Evolutionary conservation across 2,113 vertebrate species (phyloP).

Genomic region (Oryzias javanicus): DNA sequence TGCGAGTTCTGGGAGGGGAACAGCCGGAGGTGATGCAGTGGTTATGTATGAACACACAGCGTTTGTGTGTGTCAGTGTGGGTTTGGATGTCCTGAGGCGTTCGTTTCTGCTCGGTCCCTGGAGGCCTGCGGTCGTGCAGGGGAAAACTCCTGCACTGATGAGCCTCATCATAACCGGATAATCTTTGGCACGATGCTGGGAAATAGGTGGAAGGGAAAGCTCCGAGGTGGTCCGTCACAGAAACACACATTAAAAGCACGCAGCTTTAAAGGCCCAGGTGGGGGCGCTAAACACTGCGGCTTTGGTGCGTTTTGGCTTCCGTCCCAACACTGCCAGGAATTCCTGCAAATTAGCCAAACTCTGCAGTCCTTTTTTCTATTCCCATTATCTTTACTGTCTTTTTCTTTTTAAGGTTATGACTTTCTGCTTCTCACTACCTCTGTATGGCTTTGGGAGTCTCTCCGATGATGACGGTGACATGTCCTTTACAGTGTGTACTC

Average conservation of each 20-base stretch:
- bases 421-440: constrained; percentile 71
- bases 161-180: constrained; percentile 62
- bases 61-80: constrained; percentile 25
- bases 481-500: constrained; percentile 64
- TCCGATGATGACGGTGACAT: constrained; percentile 81
- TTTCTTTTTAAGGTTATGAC: neutral
- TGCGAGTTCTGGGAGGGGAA: constrained; percentile 22
- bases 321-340: constrained; percentile 66
- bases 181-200: constrained; percentile 67
- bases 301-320: constrained; percentile 56
- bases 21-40: constrained; percentile 30
- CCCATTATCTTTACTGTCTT: neutral
- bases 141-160: constrained; percentile 58
- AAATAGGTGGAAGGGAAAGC: constrained; percentile 69
- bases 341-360: constrained; percentile 22
- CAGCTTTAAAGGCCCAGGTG: constrained; percentile 49
- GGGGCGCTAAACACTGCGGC: constrained; percentile 60
- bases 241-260: constrained; percentile 17
- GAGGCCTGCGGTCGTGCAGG: constrained; percentile 51
- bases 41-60: constrained; percentile 26
- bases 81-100: constrained; percentile 54
- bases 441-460: constrained; percentile 81
- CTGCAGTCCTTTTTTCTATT: constrained; percentile 6
- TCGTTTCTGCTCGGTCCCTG: constrained; percentile 55
- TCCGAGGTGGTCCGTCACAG: constrained; percentile 74